phyloP scores from a whole-genome alignment of 2,888 invertebrate species.

The Cerceris rybyensis region DNA sequence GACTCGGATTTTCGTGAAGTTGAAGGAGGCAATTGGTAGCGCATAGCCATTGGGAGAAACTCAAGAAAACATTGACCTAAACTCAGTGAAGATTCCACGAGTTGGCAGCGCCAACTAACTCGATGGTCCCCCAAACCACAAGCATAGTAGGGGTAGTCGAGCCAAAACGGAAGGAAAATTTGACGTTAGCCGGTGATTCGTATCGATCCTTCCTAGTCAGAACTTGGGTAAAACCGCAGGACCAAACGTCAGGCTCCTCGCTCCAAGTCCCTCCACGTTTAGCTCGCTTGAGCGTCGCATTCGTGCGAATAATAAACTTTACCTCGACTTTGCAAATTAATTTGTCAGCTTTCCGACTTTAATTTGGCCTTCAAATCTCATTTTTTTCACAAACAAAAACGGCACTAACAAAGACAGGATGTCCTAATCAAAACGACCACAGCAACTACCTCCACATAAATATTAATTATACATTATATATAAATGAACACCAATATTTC shows the following conservation, averaged over 20 bases:
- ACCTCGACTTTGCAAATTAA: conserved; percentile 9
- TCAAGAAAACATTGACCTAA: conserved; percentile 51
- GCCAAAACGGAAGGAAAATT: conserved; percentile 64
- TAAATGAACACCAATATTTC: no score
- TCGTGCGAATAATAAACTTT: conserved; percentile 48
- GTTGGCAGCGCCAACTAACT: conserved; percentile 38
- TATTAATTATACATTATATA: no score
- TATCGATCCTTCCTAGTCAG: conserved; percentile 47
- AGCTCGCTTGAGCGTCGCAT: conserved; percentile 34
- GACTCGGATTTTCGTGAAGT: conserved; percentile 13
- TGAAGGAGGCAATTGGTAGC: conserved; percentile 30
- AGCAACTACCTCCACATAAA: no score
- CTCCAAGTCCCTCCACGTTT: conserved; percentile 26
- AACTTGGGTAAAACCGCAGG: conserved; percentile 52
- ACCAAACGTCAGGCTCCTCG: conserved; percentile 38
- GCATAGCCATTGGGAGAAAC: conserved; percentile 11
- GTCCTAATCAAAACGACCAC: no score
- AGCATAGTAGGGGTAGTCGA: conserved; percentile 23
- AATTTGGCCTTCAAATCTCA: background rate
- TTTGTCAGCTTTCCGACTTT: no score
- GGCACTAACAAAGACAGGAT: no score
- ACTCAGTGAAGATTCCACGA: conserved; percentile 48
- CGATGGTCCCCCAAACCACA: conserved; percentile 31
- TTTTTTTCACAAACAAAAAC: no score
- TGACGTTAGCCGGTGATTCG: conserved; percentile 57